These are phyloP conservation scores for Drosophila melanica DNA, from an alignment of 1,140 invertebrate species.

Conservation along the genomic window DNA sequence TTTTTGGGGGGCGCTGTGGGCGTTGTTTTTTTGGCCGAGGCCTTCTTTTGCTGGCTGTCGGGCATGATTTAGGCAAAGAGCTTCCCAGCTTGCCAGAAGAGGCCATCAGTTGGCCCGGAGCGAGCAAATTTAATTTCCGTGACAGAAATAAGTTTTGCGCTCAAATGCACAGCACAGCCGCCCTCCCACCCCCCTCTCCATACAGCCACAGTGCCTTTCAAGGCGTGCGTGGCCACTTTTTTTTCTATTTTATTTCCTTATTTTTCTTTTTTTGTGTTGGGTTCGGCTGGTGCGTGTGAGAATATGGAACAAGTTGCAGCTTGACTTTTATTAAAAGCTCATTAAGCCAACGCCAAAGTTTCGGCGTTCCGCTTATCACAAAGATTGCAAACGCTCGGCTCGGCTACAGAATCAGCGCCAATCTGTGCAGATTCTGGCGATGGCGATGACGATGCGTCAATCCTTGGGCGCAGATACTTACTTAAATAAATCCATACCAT, in stretches of 20 bases:
- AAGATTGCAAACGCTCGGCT: constrained; percentile 23
- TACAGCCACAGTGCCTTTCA: constrained; percentile 5
- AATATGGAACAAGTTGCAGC: constrained; percentile 42
- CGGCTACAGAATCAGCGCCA: not conserved
- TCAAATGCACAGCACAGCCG: constrained; percentile 68
- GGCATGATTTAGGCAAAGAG: constrained; percentile 82
- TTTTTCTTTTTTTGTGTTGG: constrained; percentile 32
- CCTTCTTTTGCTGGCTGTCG: constrained; percentile 56
- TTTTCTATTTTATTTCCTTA: constrained; percentile 23
- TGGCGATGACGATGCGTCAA: constrained; percentile 13
- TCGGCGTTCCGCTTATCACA: constrained; percentile 47
- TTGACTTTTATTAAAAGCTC: constrained; percentile 82
- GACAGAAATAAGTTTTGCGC: constrained; percentile 83
- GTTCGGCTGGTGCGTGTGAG: constrained; percentile 23
- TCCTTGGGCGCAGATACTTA: constrained; percentile 17
- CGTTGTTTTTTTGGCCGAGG: constrained; percentile 39
- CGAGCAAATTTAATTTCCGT: constrained; percentile 82
- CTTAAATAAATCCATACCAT: constrained; percentile 65
- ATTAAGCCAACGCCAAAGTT: constrained; percentile 72
- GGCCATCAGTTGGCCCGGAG: constrained; percentile 62
- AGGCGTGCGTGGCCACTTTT: constrained; percentile 58
- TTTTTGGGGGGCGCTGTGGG: constrained; percentile 38
- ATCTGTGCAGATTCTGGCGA: constrained; percentile 9
- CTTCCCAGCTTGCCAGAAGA: constrained; percentile 33
- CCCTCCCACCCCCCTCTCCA: not conserved